Conservation (phyloP, 2,888 invertebrate genomes). For the Stenchaetothrips biformis region DNA sequence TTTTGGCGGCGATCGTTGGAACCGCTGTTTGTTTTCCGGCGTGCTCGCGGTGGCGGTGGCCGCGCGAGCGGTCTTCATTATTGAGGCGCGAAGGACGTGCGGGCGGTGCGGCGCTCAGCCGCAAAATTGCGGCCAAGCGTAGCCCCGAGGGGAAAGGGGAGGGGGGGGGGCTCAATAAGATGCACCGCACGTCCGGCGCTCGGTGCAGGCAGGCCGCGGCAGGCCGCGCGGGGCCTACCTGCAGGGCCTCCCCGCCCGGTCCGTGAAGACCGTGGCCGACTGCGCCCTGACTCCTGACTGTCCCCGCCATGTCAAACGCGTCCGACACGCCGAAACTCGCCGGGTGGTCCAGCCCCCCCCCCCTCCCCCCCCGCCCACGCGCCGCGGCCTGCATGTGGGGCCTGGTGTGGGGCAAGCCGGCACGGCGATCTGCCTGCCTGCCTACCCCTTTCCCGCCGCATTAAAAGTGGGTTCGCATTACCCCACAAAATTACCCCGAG, state of each 20-base stretch:
- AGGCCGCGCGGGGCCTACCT: neutral
- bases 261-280: too few relatives aligned
- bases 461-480: neutral
- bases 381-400: neutral
- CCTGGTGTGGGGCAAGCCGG: too few relatives aligned
- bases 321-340: conserved; percentile 19
- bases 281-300: neutral
- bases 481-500: neutral
- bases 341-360: conserved; percentile 2
- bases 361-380: neutral
- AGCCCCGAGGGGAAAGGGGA: neutral
- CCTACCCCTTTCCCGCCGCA: neutral
- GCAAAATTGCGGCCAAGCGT: neutral
- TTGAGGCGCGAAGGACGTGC: neutral
- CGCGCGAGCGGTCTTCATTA: too few relatives aligned
- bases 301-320: conserved; percentile 20
- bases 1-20: too few relatives aligned
- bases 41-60: too few relatives aligned
- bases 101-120: neutral
- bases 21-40: too few relatives aligned
- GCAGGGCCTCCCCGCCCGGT: neutral
- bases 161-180: neutral
- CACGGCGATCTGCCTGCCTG: too few relatives aligned
- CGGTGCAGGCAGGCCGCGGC: neutral
- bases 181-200: neutral